Base-by-base conservation (phyloP, 2,888 invertebrate species). In the Pocota personata region DNA sequence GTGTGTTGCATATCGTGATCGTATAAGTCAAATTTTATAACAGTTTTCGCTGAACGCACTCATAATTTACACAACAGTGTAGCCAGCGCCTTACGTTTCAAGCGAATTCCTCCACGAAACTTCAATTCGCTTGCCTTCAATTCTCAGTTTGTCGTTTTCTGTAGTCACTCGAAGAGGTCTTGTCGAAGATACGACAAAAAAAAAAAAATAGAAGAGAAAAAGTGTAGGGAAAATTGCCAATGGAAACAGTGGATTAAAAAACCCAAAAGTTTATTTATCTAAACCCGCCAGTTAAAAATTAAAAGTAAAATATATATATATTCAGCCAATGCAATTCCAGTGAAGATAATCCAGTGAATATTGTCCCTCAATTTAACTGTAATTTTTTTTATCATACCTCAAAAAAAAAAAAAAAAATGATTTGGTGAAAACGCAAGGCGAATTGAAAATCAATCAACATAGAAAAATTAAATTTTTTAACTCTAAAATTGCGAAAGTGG, bases 381-480 rank as follows among this genome's bases (percentile, higher is more conserved):
- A 50, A n/a, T 50, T 43, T 52, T 43, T 52, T 46, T 50, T 57
- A 43, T 62, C 58, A 77, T 24, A 58, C 35, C 2, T 24, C 12
- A 8, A 10, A 6, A 8, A 32, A 32, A 32, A 37, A n/a, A 37
- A 37, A 37, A 48, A 48, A 64, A 50, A 43, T 57, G 57, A 84
- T 55, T 58, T 69, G 43, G 69, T 73, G 62, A 78, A 78, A 75
- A 73, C 40, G 16, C 48, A 46, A 79, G 69, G 69, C 84, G 75
- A 84, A 84, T 66, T 84, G 71, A 75, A 80, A 84, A 84, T 80
- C 75, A 71, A 84, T 84, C 75, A 79, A 84, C 62, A 75, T 60
- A 40, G 52, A 62, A 64, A 48, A 62, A 37, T 62, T 37, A n/a
- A n/a, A n/a, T n/a, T n/a, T 75, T 43, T 52, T 32, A 52, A 35